Percentiles rank a stretch among this genome's conserved stretches.
These are phyloP conservation scores for Hypercompe scribonia DNA, from an alignment of 2,888 invertebrate genomes.

Conservation along the genomic window DNA sequence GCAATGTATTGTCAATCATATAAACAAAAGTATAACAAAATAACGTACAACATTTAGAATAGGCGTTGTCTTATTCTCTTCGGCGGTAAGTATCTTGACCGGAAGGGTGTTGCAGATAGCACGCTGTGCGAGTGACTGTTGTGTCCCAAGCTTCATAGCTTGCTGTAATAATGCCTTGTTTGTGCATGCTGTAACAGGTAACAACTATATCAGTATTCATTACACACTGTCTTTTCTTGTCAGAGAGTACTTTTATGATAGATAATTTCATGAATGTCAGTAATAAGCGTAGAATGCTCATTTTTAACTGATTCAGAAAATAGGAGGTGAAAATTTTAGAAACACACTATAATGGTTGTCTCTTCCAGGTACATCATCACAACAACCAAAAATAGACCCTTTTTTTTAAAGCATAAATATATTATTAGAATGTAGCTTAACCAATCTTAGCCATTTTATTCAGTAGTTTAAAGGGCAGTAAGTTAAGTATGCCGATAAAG, in stretches of 20 bases:
- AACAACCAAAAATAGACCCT: no score
- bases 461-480: no score
- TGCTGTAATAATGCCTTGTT: slow-evolving; percentile 68
- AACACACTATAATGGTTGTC: background rate
- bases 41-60: slow-evolving; percentile 71
- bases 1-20: no score
- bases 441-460: no score
- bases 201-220: background rate
- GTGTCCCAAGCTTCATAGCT: slow-evolving; percentile 65
- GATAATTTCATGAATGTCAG: no score
- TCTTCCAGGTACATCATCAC: no score
- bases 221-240: background rate
- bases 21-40: background rate
- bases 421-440: no score
- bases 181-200: slow-evolving; percentile 65
- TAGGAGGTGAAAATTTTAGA: background rate
- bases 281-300: background rate
- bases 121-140: slow-evolving; percentile 57
- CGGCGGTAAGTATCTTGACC: slow-evolving; percentile 52
- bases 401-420: no score
- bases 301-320: background rate
- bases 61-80: slow-evolving; percentile 63
- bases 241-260: no score
- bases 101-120: slow-evolving; percentile 58
- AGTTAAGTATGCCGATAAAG: no score